Evolutionary conservation across 2,797 vertebrate species (phyloP), one percentile per base, ranked within the genome.

Genomic region (Chrosomus eos): DNA sequence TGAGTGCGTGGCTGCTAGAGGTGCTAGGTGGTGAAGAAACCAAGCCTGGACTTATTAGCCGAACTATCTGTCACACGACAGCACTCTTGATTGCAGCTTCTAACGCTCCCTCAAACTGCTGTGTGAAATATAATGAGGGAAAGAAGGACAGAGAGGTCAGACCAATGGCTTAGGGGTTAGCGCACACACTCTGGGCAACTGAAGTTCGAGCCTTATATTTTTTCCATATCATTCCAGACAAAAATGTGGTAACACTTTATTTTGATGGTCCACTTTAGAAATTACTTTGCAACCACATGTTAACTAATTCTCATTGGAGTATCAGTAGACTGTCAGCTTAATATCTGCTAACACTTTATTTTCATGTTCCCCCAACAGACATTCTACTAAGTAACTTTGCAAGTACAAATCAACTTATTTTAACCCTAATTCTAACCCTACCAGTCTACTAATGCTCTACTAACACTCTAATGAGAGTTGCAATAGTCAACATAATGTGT

Each of bases 21-120:
- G 76, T 83, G 77, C 43, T 66, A 78, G 86, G 80, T 85, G 80
- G 64, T 81, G 73, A 82, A 81, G 77, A 84, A 83, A 80, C 67
- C 80, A 80, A 82, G 86, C 84, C 83, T 79, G 77, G 67, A 85
- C 85, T 88, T 87, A 90, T 90, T 90, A 90, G 83, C 73, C 31
- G 73, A 84, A 36, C 81, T 88, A 82, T 89, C 85, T 88, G 86
- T 90, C 88, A 88, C 88, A 88, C 80, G 84, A 73, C 89, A 86
- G 79, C 76, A 84, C 83, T 76, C 86, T 83, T 88, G 88, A 88
- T 88, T 89, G 78, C 77, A 80, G 75, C 23, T 81, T 81, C 58
- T 81, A 74, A 58, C 11, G 11, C 70, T 64, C 75, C 66, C 55
- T 75, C 73, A 74, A 82, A 82, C 36, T 31, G 10, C 51, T 36